Conservation (phyloP, 2,797 vertebrate genomes). For the Clamator glandarius region DNA sequence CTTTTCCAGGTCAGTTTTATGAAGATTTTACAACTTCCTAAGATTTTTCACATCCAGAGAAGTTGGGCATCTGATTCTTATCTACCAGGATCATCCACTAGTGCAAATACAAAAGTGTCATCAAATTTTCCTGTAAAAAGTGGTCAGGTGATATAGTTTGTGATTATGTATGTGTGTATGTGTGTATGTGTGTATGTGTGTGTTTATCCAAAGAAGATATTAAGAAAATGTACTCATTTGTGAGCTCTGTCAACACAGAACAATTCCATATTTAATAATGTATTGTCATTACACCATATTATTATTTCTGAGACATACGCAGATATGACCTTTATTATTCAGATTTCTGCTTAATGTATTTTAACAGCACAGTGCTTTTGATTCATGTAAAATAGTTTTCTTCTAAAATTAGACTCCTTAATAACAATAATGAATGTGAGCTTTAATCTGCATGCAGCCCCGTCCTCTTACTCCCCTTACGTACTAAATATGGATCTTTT, state of each 20-base stretch:
- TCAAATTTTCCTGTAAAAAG: not conserved
- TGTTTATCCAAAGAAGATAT: not conserved
- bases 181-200: no score
- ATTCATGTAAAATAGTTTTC: slow-evolving; percentile 50
- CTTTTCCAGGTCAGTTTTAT: not conserved
- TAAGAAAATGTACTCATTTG: not conserved
- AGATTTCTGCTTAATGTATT: slow-evolving; percentile 67
- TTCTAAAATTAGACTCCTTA: slow-evolving; percentile 76
- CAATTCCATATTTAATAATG: not conserved
- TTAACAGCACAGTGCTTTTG: slow-evolving; percentile 47
- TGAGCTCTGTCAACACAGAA: not conserved
- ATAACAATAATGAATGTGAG: slow-evolving; percentile 76
- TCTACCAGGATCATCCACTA: not conserved
- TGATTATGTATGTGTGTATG: not conserved
- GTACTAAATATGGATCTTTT: slow-evolving; percentile 71
- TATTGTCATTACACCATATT: slow-evolving; percentile 26
- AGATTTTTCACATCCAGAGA: not conserved
- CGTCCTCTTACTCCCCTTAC: slow-evolving; percentile 58
- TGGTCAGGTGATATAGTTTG: fast-evolving
- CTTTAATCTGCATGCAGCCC: slow-evolving; percentile 64
- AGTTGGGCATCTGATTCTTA: not conserved
- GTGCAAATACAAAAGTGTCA: not conserved
- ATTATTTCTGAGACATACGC: slow-evolving; percentile 28
- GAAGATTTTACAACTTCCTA: not conserved
- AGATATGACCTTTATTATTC: slow-evolving; percentile 70